Percentiles rank a stretch among this genome's conserved stretches.
Conservation (phyloP, 1,140 invertebrate species). For the Chironomus tepperi region DNA sequence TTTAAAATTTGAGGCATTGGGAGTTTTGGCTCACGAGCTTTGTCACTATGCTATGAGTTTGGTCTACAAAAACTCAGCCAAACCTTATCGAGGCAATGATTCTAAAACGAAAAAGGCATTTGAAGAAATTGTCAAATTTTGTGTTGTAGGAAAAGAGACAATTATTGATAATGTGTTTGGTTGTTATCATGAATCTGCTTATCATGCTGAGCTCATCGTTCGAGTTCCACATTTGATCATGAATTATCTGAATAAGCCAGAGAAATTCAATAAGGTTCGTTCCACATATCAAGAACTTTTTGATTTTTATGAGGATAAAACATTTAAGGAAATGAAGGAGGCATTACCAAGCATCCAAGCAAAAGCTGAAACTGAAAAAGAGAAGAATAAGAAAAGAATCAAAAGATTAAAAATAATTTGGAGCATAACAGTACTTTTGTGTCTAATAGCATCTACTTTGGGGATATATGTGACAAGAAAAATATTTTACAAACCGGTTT, state of each 20-base stretch:
- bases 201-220: not conserved
- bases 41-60: not conserved
- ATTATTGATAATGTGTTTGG: too few relatives aligned
- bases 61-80: not conserved
- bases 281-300: not conserved
- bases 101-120: not conserved
- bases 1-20: not conserved
- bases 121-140: not conserved
- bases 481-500: too few relatives aligned
- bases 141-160: not conserved
- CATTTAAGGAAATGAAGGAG: not conserved
- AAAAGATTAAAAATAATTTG: too few relatives aligned
- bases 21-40: not conserved
- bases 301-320: not conserved
- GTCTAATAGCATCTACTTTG: too few relatives aligned
- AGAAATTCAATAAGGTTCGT: not conserved
- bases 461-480: too few relatives aligned
- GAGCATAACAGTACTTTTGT: too few relatives aligned
- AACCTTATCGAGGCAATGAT: not conserved
- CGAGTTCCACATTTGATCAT: not conserved
- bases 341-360: too few relatives aligned
- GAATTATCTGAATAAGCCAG: not conserved
- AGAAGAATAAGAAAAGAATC: too few relatives aligned
- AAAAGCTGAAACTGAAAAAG: too few relatives aligned
- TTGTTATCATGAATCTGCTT: not conserved